Evolutionary conservation across 2,797 vertebrate genomes (phyloP).

Genomic region (Pachyuromys duprasi): DNA sequence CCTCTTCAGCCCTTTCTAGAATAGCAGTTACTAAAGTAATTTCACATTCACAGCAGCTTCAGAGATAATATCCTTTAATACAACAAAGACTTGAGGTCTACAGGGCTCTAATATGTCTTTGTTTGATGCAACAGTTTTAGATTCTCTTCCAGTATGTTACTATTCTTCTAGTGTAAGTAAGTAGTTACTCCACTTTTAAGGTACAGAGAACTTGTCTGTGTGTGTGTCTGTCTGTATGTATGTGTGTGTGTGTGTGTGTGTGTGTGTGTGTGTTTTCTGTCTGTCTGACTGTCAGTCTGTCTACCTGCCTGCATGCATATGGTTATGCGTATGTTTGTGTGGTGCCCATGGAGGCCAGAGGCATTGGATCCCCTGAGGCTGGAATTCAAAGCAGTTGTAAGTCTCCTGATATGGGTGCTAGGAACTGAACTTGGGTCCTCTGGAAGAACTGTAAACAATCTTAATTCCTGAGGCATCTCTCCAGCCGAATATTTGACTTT

Average conservation of each 20-base stretch:
- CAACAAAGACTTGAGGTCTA: neutral
- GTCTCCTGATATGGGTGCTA: neutral
- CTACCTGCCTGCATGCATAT: neutral
- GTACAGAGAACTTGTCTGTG: neutral
- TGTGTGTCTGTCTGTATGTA: neutral
- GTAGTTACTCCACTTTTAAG: neutral
- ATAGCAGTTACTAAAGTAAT: neutral
- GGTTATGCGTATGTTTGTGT: neutral
- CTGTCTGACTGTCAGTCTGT: too few species aligned
- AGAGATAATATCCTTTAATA: conserved; percentile 9
- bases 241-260: neutral
- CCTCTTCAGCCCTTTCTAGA: neutral
- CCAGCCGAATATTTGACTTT: neutral
- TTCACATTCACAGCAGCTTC: conserved; percentile 1
- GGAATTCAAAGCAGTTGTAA: neutral
- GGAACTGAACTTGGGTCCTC: neutral
- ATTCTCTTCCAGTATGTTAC: neutral
- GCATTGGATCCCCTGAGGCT: neutral
- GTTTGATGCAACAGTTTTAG: neutral
- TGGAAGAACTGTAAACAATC: neutral
- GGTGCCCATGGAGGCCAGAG: neutral
- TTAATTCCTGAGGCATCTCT: neutral
- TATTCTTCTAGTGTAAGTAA: neutral
- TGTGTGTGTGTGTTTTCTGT: too few species aligned
- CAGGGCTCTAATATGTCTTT: neutral